phyloP scores from a whole-genome alignment of 2,888 invertebrate genomes.

The Eupithecia centaureata region DNA sequence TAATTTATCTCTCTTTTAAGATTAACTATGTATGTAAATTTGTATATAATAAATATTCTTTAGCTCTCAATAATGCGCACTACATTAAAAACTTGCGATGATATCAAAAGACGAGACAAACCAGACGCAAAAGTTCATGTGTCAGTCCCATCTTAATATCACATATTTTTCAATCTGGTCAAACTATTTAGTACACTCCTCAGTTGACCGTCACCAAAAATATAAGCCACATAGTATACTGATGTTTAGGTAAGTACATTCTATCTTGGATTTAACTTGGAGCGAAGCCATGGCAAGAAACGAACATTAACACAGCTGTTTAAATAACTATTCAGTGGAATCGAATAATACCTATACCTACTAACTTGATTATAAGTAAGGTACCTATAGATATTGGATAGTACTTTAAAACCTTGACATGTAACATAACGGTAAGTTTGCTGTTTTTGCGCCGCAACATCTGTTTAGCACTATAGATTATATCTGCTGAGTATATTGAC shows the following conservation, averaged over 20 bases:
- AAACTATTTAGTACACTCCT: too few relatives aligned
- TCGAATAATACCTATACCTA: neutral
- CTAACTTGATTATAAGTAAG: neutral
- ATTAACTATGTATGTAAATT: too few relatives aligned
- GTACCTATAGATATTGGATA: neutral
- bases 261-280: neutral
- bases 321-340: neutral
- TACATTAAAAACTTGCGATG: too few relatives aligned
- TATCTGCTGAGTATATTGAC: constrained; percentile 50
- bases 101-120: too few relatives aligned
- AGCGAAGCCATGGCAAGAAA: neutral
- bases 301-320: neutral
- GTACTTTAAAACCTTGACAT: constrained; percentile 3
- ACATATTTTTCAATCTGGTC: too few relatives aligned
- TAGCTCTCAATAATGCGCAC: too few relatives aligned
- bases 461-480: constrained; percentile 46
- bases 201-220: neutral
- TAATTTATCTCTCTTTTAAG: too few relatives aligned
- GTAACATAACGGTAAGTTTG: constrained; percentile 17
- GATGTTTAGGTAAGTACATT: neutral
- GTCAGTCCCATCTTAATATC: too few relatives aligned
- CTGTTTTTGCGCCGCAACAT: constrained; percentile 30
- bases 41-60: too few relatives aligned
- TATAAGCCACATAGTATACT: neutral
- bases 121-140: too few relatives aligned